phyloP scores from a whole-genome alignment of 2,888 invertebrate species.

The Orchesella flavescens region DNA sequence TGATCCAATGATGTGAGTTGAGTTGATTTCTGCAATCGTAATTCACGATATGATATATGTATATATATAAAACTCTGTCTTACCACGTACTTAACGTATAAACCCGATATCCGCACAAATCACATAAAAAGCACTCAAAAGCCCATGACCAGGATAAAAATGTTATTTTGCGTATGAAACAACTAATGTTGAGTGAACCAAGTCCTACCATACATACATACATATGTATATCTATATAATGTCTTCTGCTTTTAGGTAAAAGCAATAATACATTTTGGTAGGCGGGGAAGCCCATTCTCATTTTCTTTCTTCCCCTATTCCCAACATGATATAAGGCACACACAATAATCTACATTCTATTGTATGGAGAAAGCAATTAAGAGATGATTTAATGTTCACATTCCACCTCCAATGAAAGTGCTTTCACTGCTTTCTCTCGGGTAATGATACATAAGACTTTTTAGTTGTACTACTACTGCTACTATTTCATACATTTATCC shows the following conservation, averaged over 20 bases:
- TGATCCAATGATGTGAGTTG: too few species aligned
- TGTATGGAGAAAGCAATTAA: slow-evolving; percentile 50
- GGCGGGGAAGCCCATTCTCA: slow-evolving; percentile 23
- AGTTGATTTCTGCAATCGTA: too few species aligned
- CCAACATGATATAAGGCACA: slow-evolving; percentile 15
- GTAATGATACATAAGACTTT: not conserved
- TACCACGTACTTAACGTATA: too few species aligned
- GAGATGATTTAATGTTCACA: slow-evolving; percentile 53
- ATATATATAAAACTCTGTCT: too few species aligned
- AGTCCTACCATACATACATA: too few species aligned
- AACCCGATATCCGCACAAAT: too few species aligned
- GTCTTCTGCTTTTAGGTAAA: not conserved
- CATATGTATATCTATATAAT: not conserved
- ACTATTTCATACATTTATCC: too few species aligned
- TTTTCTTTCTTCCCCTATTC: not conserved
- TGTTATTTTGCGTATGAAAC: too few species aligned
- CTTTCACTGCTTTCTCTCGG: slow-evolving; percentile 12
- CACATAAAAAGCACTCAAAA: too few species aligned
- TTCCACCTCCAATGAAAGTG: slow-evolving; percentile 46
- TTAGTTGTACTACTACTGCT: not conserved
- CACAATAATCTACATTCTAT: slow-evolving; percentile 24
- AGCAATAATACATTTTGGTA: slow-evolving; percentile 10
- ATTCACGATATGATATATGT: too few species aligned
- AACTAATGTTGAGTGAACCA: too few species aligned
- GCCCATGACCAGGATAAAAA: too few species aligned